phyloP scores from a whole-genome alignment of 1,140 invertebrate genomes.

The Nylanderia fulva region DNA sequence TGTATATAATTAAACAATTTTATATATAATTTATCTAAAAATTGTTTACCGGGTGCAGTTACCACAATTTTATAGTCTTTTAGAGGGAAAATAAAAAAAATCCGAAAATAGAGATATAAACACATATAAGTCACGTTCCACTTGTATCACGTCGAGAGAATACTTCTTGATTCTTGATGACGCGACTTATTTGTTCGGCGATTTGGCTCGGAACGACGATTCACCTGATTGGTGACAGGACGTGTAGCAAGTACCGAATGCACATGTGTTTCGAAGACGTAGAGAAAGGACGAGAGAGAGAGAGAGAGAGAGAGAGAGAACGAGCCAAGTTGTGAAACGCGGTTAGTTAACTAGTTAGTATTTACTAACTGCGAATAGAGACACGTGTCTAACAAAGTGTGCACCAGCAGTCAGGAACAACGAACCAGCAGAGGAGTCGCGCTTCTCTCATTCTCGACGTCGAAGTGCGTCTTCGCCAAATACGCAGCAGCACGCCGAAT shows the following conservation, averaged over 20 bases:
- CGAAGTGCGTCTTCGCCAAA: background rate
- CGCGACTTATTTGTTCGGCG: slow-evolving; percentile 8
- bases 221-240: slow-evolving; percentile 13
- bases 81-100: background rate
- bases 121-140: background rate
- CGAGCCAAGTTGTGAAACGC: slow-evolving; percentile 50
- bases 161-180: slow-evolving; percentile 37
- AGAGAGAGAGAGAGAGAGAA: slow-evolving; percentile 10
- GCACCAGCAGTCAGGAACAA: slow-evolving; percentile 45
- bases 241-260: background rate
- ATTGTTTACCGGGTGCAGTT: too few species aligned
- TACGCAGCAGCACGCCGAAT: background rate
- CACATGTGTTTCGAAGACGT: slow-evolving; percentile 3
- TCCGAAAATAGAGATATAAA: background rate
- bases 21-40: too few species aligned
- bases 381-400: slow-evolving; percentile 61
- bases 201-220: slow-evolving; percentile 14
- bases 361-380: slow-evolving; percentile 68
- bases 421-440: background rate
- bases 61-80: background rate
- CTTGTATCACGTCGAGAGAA: slow-evolving; percentile 4
- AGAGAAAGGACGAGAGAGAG: too few species aligned
- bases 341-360: slow-evolving; percentile 75
- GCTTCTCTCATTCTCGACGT: background rate
- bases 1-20: too few species aligned